Conservation (phyloP, 2,113 vertebrate species). For the Apteryx owenii region DNA sequence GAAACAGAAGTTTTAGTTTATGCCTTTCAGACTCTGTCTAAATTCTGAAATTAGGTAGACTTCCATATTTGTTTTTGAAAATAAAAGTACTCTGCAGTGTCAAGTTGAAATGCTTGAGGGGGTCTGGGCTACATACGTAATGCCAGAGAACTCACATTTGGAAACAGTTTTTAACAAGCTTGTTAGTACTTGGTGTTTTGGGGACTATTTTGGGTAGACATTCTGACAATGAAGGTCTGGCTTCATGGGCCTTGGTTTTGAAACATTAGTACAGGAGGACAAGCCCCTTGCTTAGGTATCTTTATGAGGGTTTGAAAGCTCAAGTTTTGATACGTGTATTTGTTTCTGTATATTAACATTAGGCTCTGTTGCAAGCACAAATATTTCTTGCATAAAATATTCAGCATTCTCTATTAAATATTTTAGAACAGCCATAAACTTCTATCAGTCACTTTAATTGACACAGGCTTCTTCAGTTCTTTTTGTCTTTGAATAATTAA, state of each 20-base stretch:
- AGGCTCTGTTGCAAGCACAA: background rate
- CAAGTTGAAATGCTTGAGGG: background rate
- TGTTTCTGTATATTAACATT: background rate
- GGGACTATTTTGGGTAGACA: rapidly evolving
- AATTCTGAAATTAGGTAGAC: background rate
- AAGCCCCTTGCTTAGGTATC: background rate
- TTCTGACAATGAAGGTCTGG: rapidly evolving
- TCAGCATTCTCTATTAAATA: constrained; percentile 13
- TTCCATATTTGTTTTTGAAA: background rate
- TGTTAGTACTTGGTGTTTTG: rapidly evolving
- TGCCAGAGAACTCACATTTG: background rate
- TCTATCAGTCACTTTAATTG: constrained; percentile 31
- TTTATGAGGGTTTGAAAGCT: background rate
- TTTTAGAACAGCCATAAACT: constrained; percentile 13
- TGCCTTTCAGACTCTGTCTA: background rate
- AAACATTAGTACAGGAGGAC: background rate
- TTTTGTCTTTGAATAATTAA: constrained; percentile 33
- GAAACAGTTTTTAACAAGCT: background rate
- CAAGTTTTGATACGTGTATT: background rate
- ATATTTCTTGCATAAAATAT: constrained; percentile 27
- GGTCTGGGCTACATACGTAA: background rate
- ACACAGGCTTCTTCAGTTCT: constrained; percentile 2
- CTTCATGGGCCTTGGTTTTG: background rate
- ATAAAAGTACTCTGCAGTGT: background rate
- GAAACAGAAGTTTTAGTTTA: background rate